phyloP scores from a whole-genome alignment of 1,140 invertebrate genomes.

The Hycleus phaleratus region DNA sequence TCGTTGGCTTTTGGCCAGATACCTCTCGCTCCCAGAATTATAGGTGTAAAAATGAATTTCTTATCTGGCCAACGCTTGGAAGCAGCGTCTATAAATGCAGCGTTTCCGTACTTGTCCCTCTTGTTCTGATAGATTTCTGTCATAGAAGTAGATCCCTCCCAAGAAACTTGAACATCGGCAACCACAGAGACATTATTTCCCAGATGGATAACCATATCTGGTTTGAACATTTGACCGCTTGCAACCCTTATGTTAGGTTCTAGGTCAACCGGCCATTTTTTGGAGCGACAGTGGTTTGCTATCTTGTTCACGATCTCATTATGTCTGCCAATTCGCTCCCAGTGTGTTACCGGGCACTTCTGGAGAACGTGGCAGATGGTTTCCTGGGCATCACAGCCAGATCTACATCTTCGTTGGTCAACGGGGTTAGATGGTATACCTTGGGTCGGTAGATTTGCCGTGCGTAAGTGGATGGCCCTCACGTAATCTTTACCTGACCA shows the following conservation, averaged over 20 bases:
- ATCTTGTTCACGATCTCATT: conserved; percentile 11
- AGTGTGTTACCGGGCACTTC: conserved; percentile 13
- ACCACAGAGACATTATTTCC: background rate
- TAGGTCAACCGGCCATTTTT: background rate
- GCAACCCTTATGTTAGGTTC: conserved; percentile 10
- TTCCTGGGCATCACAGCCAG: conserved; percentile 9
- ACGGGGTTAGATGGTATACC: conserved; percentile 3
- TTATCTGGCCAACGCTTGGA: conserved; percentile 5
- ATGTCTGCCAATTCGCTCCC: conserved; percentile 15
- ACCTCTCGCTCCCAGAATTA: conserved; percentile 5
- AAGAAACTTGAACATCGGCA: conserved; percentile 17
- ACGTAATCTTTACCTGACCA: conserved; percentile 13
- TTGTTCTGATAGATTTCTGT: conserved; percentile 1
- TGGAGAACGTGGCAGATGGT: conserved; percentile 21
- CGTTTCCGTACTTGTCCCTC: conserved; percentile 8
- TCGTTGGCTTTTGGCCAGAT: conserved; percentile 5
- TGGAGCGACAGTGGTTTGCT: background rate
- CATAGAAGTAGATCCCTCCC: conserved; percentile 11
- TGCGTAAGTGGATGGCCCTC: conserved; percentile 13
- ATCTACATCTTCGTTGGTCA: background rate
- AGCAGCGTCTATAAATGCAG: conserved; percentile 10
- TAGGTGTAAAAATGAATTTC: background rate
- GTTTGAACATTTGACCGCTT: conserved; percentile 16
- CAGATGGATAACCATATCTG: conserved; percentile 7
- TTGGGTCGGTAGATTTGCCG: conserved; percentile 6